Base-by-base conservation (phyloP, 2,113 vertebrate species). In the Pomatorhinus ruficollis region DNA sequence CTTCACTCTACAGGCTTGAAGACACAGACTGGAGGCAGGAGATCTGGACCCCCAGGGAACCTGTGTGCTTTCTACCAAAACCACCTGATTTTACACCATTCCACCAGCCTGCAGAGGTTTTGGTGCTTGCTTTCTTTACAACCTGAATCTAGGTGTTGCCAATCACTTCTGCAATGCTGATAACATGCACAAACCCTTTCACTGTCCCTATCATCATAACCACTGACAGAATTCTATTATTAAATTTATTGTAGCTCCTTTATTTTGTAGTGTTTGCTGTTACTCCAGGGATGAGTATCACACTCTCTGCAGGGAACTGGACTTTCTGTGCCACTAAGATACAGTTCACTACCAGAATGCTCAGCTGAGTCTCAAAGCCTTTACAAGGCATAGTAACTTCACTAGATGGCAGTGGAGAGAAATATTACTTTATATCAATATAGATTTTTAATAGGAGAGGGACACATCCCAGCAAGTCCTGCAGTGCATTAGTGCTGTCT, bases 401-500 rank as follows among this genome's bases (percentile, higher is more conserved):
- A 93, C 94, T 96, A 96, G 95, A 77, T 95, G 95, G 95, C 95
- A 95, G 59, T 61, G 70, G 18, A 96, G 96, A 83, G 81, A 96
- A 96, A 70, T 52, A 75, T 2, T 88, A 69, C 21, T 90, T 89
- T 11, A 33, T 42, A 47, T 15, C 30, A 56, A 75, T 54, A 11
- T 61, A 20, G 44, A 39, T 68, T 91, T 92, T 71, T 31, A 68
- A 89, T 22, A 65, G 42, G 25, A 61, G 22, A n/a, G 16, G 39
- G n/a, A 87, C 63, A 50, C 39, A 66, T 33, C 54, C 50, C 79
- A 86, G 23, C 37, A 72, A 72, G 59, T 53, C 30, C 54, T 86
- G 79, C 59, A 57, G 6, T 57, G 79, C 59, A 31, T 80, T 49
- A 57, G 20, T 9, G n/a, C 12, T 76, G 37, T 71, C 61, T 50